Percentiles rank a stretch among this genome's conserved stretches.
phyloP scores from a whole-genome alignment of 2,888 invertebrate genomes.

The Buathra laborator region DNA sequence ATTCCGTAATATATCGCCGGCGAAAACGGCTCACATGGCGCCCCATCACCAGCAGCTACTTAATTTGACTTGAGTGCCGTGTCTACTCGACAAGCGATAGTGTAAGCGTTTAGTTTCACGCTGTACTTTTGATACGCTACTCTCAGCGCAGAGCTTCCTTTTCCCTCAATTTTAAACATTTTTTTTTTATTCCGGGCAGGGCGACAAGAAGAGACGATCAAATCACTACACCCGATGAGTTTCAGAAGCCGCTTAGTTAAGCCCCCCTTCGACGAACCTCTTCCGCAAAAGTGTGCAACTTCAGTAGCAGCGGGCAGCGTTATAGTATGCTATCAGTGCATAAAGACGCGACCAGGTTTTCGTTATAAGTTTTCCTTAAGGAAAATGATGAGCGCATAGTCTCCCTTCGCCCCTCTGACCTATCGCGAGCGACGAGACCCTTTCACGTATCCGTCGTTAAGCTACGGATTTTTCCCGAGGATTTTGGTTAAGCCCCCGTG shows the following conservation, averaged over 20 bases:
- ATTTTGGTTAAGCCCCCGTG: constrained; percentile 46
- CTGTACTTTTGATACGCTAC: neutral
- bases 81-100: constrained; percentile 23
- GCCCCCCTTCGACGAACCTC: constrained; percentile 15
- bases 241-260: constrained; percentile 57
- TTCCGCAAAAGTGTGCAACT: constrained; percentile 24
- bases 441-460: constrained; percentile 54
- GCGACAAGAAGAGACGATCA: constrained; percentile 6
- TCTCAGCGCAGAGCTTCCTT: neutral
- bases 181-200: constrained; percentile 1
- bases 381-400: constrained; percentile 53
- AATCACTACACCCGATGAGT: constrained; percentile 52
- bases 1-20: constrained; percentile 1
- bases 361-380: constrained; percentile 58
- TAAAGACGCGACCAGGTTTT: constrained; percentile 13
- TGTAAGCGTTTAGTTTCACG: constrained; percentile 7
- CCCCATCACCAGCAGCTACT: constrained; percentile 51
- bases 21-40: constrained; percentile 46
- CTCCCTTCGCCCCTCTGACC: constrained; percentile 4
- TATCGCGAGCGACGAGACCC: constrained; percentile 28
- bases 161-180: neutral
- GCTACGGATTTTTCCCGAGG: constrained; percentile 36
- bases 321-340: neutral
- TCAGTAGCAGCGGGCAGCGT: neutral
- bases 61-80: constrained; percentile 69